Base-by-base conservation (phyloP, 2,797 vertebrate genomes). In the Threskiornis aethiopicus region DNA sequence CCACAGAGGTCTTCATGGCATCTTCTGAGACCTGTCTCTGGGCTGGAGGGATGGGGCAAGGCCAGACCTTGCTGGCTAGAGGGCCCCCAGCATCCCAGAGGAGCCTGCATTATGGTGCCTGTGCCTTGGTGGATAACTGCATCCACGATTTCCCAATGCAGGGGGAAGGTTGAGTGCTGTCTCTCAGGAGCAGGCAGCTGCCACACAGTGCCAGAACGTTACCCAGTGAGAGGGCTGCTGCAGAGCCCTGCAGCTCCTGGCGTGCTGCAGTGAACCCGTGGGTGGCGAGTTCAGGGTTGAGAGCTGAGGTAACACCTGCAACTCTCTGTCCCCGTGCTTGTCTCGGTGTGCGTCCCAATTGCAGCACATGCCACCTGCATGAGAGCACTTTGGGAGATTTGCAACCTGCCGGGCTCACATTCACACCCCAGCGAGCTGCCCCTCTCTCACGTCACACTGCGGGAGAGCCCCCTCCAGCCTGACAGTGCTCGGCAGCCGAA, bases 141-240 rank as follows among this genome's bases (percentile, higher is more conserved):
- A 57, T 7, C 19, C 22, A 1, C 2, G 3, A 5, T n/a, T 58
- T 35, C 72, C 20, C 0, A 0, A 2, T 1, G 16, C 44, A 59
- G 55, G 28, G 25, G 2, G 6, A 52, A 69, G 1, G 0, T 0
- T 37, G 59, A 55, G 44, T 2, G 0, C 57, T 49, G 39, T 54
- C 35, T 65, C 55, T 64, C 24, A 37, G 76, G 57, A 49, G 49
- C 57, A 47, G 67, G 16, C 46, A 54, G 46, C 42, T 24, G 54
- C 39, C 42, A 7, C 6, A 39, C 20, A 25, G 47, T 6, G 8
- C 47, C 33, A 25, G 52, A 49, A 4, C 5, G 0, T 22, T 33
- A 1, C 31, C 13, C 35, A 11, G 2, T 5, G 57, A 65, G 55
- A 55, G n/a, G 44, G 78, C 46, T 35, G 59, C 77, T 29, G 42